A percentile compares a stretch with the other conserved stretches of the same genome.
Evolutionary conservation across 2,797 vertebrate genomes (phyloP).

Genomic region (Fistularia tabacaria): DNA sequence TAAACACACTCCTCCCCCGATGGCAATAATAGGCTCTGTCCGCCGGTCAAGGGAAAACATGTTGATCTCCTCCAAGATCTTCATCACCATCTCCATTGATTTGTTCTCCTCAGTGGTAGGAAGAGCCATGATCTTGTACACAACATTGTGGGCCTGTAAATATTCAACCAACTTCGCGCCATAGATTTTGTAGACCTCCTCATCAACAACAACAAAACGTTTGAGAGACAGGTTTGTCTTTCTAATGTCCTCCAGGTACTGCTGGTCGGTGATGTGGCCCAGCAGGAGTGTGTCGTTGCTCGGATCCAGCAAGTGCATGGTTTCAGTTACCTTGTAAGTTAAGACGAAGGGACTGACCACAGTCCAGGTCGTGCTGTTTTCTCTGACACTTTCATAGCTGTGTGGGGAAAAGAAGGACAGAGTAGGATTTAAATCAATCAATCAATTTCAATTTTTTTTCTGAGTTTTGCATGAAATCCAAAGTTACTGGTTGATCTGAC

Average conservation of each 20-base stretch:
- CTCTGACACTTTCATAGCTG: constrained; percentile 70
- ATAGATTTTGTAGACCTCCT: constrained; percentile 75
- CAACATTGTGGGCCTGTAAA: constrained; percentile 69
- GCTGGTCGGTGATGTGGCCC: constrained; percentile 72
- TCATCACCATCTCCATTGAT: constrained; percentile 79
- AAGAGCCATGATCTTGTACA: constrained; percentile 74
- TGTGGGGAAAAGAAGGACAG: constrained; percentile 25
- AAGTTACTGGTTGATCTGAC: too few species aligned
- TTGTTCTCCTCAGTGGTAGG: constrained; percentile 80
- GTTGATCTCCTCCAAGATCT: constrained; percentile 79
- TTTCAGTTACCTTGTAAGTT: constrained; percentile 79
- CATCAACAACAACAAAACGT: constrained; percentile 79
- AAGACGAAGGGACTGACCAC: constrained; percentile 79
- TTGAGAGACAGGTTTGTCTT: constrained; percentile 64
- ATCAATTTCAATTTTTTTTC: too few species aligned
- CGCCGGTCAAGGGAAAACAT: constrained; percentile 76
- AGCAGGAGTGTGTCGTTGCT: constrained; percentile 76
- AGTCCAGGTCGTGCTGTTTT: constrained; percentile 74
- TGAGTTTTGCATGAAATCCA: too few species aligned
- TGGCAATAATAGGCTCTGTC: constrained; percentile 80
- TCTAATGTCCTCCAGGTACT: constrained; percentile 60
- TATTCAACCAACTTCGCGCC: constrained; percentile 73
- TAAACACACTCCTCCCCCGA: constrained; percentile 80
- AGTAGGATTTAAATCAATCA: not conserved
- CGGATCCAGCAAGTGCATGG: constrained; percentile 71